These are phyloP conservation scores for Oceanites oceanicus DNA, from an alignment of 2,113 vertebrate species.

Conservation along the genomic window DNA sequence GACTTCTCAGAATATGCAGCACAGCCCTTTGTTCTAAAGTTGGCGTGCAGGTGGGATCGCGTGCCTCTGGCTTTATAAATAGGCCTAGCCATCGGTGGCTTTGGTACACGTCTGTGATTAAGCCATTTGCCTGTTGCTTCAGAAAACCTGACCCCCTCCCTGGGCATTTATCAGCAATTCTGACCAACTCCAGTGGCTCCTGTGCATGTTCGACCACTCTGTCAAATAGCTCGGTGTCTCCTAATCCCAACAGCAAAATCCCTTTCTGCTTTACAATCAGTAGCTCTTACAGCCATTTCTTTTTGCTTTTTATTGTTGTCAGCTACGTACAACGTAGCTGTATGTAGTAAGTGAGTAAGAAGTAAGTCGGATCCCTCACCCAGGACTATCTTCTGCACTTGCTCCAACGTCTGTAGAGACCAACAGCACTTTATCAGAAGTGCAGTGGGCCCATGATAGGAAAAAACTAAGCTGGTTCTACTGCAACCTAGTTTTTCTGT, in stretches of 20 bases:
- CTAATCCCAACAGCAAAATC: neutral
- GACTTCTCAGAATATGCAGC: constrained; percentile 36
- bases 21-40: neutral
- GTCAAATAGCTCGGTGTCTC: neutral
- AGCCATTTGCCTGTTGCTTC: neutral
- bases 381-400: neutral
- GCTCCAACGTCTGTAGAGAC: neutral
- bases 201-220: neutral
- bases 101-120: neutral
- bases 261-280: neutral
- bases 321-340: neutral
- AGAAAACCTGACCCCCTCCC: neutral
- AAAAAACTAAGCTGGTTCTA: neutral
- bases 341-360: neutral
- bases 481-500: neutral
- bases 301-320: neutral
- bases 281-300: neutral
- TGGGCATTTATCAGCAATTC: neutral
- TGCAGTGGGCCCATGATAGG: neutral
- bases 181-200: neutral
- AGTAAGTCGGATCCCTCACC: neutral
- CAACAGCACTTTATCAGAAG: neutral
- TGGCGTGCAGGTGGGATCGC: neutral
- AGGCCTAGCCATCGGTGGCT: neutral
- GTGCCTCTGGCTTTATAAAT: constrained; percentile 27